Percentiles rank a stretch among this genome's conserved stretches.
Evolutionary conservation across 2,113 vertebrate genomes (phyloP).

Genomic region (Turnix velox): DNA sequence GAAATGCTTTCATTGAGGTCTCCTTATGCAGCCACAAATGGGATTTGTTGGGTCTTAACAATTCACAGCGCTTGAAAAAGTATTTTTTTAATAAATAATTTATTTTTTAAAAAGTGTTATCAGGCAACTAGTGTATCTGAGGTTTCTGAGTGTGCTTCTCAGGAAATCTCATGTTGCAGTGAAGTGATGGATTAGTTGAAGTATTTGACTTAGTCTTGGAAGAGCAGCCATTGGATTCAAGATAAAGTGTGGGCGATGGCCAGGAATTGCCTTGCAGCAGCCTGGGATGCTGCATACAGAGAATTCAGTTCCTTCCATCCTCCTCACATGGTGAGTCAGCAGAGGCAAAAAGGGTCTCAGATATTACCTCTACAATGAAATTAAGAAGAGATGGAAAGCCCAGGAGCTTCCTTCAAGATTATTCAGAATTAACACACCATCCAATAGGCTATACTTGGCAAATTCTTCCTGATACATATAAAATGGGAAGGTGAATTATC

Average conservation of each 20-base stretch:
- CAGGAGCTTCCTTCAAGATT: background rate
- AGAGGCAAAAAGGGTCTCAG: background rate
- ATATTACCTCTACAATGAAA: background rate
- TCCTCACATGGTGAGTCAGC: background rate
- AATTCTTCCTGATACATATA: background rate
- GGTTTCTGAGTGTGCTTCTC: background rate
- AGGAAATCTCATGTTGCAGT: background rate
- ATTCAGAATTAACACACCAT: background rate
- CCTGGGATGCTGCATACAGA: background rate
- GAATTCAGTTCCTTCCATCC: background rate
- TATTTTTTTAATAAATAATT: background rate
- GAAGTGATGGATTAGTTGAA: background rate
- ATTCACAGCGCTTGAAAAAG: background rate
- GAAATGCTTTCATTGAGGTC: background rate
- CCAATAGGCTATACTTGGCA: background rate
- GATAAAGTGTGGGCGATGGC: background rate
- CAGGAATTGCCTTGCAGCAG: background rate
- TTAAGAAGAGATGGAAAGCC: background rate
- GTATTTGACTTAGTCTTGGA: background rate
- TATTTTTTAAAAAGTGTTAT: background rate
- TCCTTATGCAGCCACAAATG: fast-evolving
- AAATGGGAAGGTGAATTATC: background rate
- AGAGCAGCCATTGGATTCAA: background rate
- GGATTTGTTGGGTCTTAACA: background rate
- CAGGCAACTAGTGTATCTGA: background rate